These are phyloP conservation scores for Lasioglossum vierecki DNA, from an alignment of 2,888 invertebrate genomes.

Conservation along the genomic window DNA sequence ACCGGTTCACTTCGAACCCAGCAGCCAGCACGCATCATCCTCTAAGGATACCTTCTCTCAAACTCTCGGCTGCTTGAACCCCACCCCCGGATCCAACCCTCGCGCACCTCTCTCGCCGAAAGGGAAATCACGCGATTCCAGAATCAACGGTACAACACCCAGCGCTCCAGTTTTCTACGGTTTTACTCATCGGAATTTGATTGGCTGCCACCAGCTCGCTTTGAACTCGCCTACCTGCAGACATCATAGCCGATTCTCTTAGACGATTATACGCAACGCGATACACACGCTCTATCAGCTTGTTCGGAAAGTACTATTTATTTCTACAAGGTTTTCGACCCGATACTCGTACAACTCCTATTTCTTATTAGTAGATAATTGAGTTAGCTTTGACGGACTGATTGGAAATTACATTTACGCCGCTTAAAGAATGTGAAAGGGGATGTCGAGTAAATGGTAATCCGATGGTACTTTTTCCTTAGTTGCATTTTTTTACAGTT, in stretches of 20 bases:
- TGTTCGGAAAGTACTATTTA: too few species aligned
- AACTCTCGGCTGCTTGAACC: neutral
- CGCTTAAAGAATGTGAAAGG: too few species aligned
- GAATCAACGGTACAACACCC: neutral
- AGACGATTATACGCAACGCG: too few species aligned
- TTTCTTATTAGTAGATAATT: neutral
- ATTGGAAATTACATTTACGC: too few species aligned
- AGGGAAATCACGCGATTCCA: neutral
- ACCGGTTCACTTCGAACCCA: neutral
- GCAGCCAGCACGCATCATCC: constrained; percentile 6
- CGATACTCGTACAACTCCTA: too few species aligned
- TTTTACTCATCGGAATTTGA: neutral
- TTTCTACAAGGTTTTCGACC: too few species aligned
- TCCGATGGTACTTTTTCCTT: too few species aligned
- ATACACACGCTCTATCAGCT: too few species aligned
- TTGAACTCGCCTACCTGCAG: neutral
- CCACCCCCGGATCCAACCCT: neutral
- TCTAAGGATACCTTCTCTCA: neutral
- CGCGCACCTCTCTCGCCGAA: neutral
- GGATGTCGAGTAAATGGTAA: too few species aligned
- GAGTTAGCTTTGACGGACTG: too few species aligned
- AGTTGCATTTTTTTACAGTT: too few species aligned
- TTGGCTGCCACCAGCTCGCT: neutral
- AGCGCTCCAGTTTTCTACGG: neutral
- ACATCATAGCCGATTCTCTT: neutral